Base-by-base conservation (phyloP, 2,113 vertebrate species). In the Podilymbus podiceps region DNA sequence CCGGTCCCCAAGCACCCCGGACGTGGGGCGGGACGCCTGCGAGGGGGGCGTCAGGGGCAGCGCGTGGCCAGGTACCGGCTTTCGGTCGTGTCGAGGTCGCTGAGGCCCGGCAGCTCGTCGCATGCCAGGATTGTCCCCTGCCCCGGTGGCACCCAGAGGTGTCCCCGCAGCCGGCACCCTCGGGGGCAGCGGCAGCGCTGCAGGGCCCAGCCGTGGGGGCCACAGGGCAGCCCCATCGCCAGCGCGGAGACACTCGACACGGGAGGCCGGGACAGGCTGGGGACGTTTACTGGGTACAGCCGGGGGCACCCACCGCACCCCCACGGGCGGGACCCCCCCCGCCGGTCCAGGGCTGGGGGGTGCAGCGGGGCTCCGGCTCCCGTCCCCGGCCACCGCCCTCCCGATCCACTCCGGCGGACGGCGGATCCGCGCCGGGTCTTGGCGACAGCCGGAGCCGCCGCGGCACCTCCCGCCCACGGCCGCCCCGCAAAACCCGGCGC, bases 381-480 rank as follows among this genome's bases (percentile, higher is more conserved):
- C 3, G 17, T 1, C 18, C 24, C 38, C 20, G 10, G 40, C 53
- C 71, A 0, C 80, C 33, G 17, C 58, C 33, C 33, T n/a, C 22
- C 13, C 25, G 12, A 16, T 53, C 87, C 58, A 8, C 44, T 81
- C 86, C 91, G 13, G 38, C 13, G 15, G 33, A 58, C 5, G 4
- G 3, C 0, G 0, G 1, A 52, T 81, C 83, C 92, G 4, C 0
- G 4, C 78, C 91, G 73, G 49, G 46, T 15, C 47, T 24, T 69
- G 69, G 12, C 18, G 17, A 9, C 44, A 50, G 59, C 95, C 77
- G 38, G 31, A 12, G 22, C 55, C 28, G 19, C 40, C 4, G 18
- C 22, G 15, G 46, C 35, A 8, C n/a, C 23, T 11, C 46, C 46
- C 8, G 46, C 28, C 14, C 12, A 28, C 20, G 19, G 40, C 58